phyloP scores from a whole-genome alignment of 1,140 invertebrate species.

The Adelges cooleyi region DNA sequence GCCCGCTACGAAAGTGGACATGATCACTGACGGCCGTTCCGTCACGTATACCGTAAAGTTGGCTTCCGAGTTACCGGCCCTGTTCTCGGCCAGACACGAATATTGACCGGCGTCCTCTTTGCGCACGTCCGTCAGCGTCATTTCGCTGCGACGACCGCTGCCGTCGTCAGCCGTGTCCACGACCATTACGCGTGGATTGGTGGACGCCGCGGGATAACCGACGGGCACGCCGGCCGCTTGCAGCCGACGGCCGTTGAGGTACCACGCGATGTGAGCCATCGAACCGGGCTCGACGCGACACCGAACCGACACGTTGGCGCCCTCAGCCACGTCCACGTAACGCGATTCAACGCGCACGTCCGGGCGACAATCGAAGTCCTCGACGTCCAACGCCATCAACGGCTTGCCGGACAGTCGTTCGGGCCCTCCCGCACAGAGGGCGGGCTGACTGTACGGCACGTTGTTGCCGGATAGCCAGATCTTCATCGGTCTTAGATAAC shows the following conservation, averaged over 20 bases:
- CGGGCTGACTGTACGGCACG: slow-evolving; percentile 52
- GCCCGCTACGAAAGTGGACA: slow-evolving; percentile 59
- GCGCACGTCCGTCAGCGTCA: slow-evolving; percentile 75
- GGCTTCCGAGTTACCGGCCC: slow-evolving; percentile 72
- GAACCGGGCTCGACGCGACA: slow-evolving; percentile 45
- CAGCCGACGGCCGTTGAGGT: slow-evolving; percentile 68
- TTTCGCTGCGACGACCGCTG: slow-evolving; percentile 52
- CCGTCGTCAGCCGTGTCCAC: slow-evolving; percentile 56
- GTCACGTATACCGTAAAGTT: slow-evolving; percentile 80
- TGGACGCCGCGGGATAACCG: slow-evolving; percentile 55
- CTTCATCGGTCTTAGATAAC: slow-evolving; percentile 62
- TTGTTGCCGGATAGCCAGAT: slow-evolving; percentile 60
- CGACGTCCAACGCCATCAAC: slow-evolving; percentile 57
- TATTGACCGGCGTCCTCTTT: slow-evolving; percentile 80
- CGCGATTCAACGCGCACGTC: slow-evolving; percentile 62
- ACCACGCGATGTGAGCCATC: slow-evolving; percentile 71
- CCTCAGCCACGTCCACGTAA: slow-evolving; percentile 62
- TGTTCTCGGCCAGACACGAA: slow-evolving; percentile 79
- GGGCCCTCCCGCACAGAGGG: slow-evolving; percentile 58
- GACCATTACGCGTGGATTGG: slow-evolving; percentile 51
- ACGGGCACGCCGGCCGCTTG: slow-evolving; percentile 49
- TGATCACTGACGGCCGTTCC: slow-evolving; percentile 60
- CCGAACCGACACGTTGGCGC: slow-evolving; percentile 61
- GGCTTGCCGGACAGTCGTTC: slow-evolving; percentile 48
- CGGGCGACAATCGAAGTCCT: slow-evolving; percentile 72